Conservation (phyloP, 2,797 vertebrate genomes). For the Sebastes steindachneri region DNA sequence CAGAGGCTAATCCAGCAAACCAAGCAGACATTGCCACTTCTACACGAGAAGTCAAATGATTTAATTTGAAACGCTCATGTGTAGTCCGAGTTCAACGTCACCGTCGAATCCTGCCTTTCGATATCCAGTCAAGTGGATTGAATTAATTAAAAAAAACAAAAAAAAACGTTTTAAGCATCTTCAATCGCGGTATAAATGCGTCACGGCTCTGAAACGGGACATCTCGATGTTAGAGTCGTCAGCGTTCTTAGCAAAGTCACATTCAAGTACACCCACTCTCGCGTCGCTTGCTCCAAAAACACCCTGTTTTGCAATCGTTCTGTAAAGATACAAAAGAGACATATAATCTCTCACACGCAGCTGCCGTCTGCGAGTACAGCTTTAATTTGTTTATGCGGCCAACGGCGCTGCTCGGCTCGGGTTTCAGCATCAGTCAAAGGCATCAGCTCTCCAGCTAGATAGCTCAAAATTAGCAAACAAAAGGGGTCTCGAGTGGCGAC, state of each 20-base stretch:
- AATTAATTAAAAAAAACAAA: background rate
- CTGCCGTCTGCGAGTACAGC: constrained; percentile 34
- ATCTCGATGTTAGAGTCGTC: constrained; percentile 39
- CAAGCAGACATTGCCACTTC: background rate
- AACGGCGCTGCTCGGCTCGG: constrained; percentile 20
- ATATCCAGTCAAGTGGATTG: background rate
- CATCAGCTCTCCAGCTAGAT: constrained; percentile 32
- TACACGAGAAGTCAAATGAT: background rate
- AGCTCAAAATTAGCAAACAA: constrained; percentile 49
- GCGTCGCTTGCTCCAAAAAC: background rate
- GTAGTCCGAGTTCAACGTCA: background rate
- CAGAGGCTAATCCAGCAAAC: background rate
- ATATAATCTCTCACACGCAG: constrained; percentile 62
- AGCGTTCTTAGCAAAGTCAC: constrained; percentile 45
- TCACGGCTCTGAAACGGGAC: constrained; percentile 19
- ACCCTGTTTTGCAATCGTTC: constrained; percentile 35
- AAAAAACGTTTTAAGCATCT: background rate
- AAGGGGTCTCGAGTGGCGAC: constrained; percentile 26
- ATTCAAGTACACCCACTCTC: constrained; percentile 51
- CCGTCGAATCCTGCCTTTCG: constrained; percentile 4
- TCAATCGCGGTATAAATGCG: constrained; percentile 11
- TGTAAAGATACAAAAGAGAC: constrained; percentile 54
- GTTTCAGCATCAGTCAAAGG: constrained; percentile 41
- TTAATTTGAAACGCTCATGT: background rate
- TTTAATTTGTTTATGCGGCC: constrained; percentile 68